Conservation (phyloP, 2,797 vertebrate species). For the Lophotriccus pileatus region DNA sequence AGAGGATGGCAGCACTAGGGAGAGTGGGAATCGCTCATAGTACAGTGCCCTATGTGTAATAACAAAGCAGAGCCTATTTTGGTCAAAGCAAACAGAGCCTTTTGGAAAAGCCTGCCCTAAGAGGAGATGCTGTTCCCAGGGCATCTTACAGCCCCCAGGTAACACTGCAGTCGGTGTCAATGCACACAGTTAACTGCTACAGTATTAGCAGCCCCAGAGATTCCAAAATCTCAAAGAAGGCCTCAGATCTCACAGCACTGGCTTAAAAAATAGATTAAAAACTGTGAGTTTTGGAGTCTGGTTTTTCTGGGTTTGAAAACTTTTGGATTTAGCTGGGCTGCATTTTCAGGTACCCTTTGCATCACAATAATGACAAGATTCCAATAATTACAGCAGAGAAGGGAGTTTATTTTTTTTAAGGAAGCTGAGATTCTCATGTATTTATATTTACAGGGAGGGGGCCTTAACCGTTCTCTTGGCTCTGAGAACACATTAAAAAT, state of each 20-base stretch:
- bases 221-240: background rate
- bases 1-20: background rate
- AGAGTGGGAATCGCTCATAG: rapidly evolving
- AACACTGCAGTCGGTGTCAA: background rate
- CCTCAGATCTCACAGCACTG: background rate
- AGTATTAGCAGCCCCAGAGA: background rate
- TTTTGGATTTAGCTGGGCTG: background rate
- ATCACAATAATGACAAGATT: background rate
- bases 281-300: background rate
- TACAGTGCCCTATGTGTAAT: background rate
- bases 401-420: background rate
- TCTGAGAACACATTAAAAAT: background rate
- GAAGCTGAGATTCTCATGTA: background rate
- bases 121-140: background rate
- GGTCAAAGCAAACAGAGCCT: background rate
- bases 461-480: background rate
- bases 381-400: background rate
- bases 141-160: background rate
- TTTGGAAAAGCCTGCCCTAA: background rate
- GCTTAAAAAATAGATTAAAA: background rate
- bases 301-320: background rate
- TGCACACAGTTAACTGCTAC: background rate
- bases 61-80: background rate
- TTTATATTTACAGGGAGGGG: background rate
- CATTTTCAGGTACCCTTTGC: background rate